phyloP scores from a whole-genome alignment of 2,113 vertebrate species.

The Oenanthe oenanthe region DNA sequence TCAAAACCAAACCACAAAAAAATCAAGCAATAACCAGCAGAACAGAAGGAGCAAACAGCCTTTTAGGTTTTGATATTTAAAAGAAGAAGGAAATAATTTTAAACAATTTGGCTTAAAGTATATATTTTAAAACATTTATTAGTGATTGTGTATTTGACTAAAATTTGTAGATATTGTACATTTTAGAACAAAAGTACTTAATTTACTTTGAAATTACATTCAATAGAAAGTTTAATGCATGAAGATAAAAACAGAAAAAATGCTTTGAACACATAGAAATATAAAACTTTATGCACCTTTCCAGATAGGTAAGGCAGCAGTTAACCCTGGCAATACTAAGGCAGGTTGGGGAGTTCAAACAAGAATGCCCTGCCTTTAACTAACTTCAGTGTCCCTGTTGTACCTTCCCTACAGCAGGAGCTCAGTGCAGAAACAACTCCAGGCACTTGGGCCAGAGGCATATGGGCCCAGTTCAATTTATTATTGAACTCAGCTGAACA shows the following conservation, averaged over 20 bases:
- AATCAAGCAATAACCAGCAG: not conserved
- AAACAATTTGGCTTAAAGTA: not conserved
- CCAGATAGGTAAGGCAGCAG: not conserved
- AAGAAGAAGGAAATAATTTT: not conserved
- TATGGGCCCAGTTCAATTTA: fast-evolving
- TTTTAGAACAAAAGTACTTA: not conserved
- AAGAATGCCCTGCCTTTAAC: not conserved
- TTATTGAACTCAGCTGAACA: not conserved
- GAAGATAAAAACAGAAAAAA: not conserved
- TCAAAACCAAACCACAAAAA: not conserved
- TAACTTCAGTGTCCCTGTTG: too few relatives aligned
- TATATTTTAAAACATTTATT: not conserved
- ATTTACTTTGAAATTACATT: not conserved
- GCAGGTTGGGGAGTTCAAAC: not conserved
- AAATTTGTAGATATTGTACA: not conserved
- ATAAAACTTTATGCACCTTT: not conserved
- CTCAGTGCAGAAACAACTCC: not conserved
- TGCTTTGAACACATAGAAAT: not conserved
- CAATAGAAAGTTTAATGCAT: not conserved
- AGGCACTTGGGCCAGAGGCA: fast-evolving
- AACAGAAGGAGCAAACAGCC: not conserved
- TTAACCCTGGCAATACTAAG: not conserved
- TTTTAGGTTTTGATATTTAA: not conserved
- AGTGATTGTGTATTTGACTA: not conserved
- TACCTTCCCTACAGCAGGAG: not conserved